Base-by-base conservation (phyloP, 2,797 vertebrate genomes). In the Dipus sagitta region DNA sequence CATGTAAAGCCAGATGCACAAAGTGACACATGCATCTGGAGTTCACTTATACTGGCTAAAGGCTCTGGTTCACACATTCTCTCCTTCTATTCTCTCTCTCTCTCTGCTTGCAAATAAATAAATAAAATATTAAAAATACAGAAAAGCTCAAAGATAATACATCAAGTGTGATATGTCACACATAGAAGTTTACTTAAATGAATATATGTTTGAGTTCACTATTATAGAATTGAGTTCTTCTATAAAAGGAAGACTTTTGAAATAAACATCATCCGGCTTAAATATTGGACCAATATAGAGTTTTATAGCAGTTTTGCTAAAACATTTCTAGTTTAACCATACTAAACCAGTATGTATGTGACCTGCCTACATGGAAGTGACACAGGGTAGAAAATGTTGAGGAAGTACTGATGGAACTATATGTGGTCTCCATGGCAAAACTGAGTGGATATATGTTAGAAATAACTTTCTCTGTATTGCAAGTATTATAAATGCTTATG, bases 401-500 rank as follows among this genome's bases (percentile, higher is more conserved):
- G 2, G 1, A 81, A 74, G 3, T 91, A 68, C 58, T 92, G 38
- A 96, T 75, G 32, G 60, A 94, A 93, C 68, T 52, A 12, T 0
- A 47, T 75, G 78, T 75, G 52, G 28, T 85, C 86, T 94, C 8
- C 75, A 76, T 85, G 67, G 76, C 28, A 86, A 80, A 95, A 87
- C 6, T 54, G 76, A 70, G 20, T 64, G 32, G 94, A 11, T 90
- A 95, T 68, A 13, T 94, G 86, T 26, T 76, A 70, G 47, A 54
- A 86, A 78, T 30, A 92, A n/a, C 88, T 96, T 87, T n/a, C 20
- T 88, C 18, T 95, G 23, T 14, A 47, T 18, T 3, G 21, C 14
- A 94, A 86, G n/a, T 70, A 67, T 62, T 77, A 72, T 78, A 85
- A 92, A 92, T 34, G 95, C 15, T 86, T 88, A 92, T 85, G 94